Evolutionary conservation across 2,113 vertebrate genomes (phyloP), one percentile per base, ranked within the genome.

Genomic region (Dryoscopus gambensis): DNA sequence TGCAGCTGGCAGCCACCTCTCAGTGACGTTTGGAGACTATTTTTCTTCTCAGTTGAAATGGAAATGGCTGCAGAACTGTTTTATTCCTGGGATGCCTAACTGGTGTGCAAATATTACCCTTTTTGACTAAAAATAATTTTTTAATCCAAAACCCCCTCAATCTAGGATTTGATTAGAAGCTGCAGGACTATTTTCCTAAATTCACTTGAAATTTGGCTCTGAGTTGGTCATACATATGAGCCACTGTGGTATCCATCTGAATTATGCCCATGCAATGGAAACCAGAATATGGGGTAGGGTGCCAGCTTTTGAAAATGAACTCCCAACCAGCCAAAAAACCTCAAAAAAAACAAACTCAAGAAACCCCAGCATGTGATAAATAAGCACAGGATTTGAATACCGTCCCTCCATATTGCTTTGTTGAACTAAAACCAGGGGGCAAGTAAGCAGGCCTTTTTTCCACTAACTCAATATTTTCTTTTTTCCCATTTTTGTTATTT

Each of bases 1-100:
- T 92, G 80, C 83, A 86, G 75, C 79, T 97, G 93, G 87, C 86
- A 95, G 31, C 17, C 40, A 22, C 11, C 53, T 89, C 75, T 83
- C 47, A 24, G 11, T 53, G 49, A 82, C 53, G 37, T 46, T 16
- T 69, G 74, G 59, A 91, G 53, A 55, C 59, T 44, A 80, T 60
- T 85, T 60, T 92, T 78, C 62, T 89, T 49, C n/a, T 53, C 49
- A 53, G 27, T 46, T 84, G 16, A 47, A 78, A 46, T 67, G 35
- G 60, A 17, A 78, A 37, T 49, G 62, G 31, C 57, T 87, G n/a
- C 31, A 60, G 81, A 60, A 44, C 20, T 1, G 0, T 42, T 59
- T 63, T 70, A 42, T 57, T 83, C 44, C 56, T 31, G 60, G 46
- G 39, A 27, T 67, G n/a, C 39, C 5, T 8, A 21, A 47, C 59